These are phyloP conservation scores for Urocynchramus pylzowi DNA, from an alignment of 2,113 vertebrate species.

Conservation along the genomic window DNA sequence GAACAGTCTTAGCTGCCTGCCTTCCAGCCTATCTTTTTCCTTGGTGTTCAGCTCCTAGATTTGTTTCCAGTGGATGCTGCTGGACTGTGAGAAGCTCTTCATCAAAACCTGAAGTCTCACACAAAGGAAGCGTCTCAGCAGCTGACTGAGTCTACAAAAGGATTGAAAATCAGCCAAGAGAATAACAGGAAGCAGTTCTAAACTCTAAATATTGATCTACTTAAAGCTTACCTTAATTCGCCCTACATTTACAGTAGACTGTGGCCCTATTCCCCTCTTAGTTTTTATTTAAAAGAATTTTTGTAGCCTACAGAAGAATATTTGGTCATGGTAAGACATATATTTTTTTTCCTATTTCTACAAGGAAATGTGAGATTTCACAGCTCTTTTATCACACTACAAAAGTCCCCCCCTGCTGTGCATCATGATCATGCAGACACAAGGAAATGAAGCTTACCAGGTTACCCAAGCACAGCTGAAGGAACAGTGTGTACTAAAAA, in stretches of 20 bases:
- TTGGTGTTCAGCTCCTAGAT: not conserved
- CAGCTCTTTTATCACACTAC: not conserved
- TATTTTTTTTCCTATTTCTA: not conserved
- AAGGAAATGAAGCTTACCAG: slow-evolving; percentile 33
- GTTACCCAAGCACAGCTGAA: slow-evolving; percentile 45
- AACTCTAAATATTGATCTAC: not conserved
- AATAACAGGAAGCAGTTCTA: slow-evolving; percentile 47
- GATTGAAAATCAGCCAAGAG: not conserved
- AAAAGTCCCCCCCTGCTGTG: not conserved
- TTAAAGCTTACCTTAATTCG: not conserved
- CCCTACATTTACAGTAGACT: not conserved
- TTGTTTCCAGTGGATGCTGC: not conserved
- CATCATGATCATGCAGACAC: not conserved
- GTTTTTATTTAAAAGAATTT: not conserved
- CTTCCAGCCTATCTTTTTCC: not conserved
- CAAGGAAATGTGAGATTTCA: slow-evolving; percentile 19
- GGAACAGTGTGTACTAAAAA: slow-evolving; percentile 40
- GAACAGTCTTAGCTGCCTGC: not conserved
- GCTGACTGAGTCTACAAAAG: not conserved
- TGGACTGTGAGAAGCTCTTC: not conserved
- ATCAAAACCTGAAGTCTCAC: not conserved
- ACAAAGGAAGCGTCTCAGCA: slow-evolving; percentile 1
- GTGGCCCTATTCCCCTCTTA: not conserved
- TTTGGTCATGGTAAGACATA: not conserved
- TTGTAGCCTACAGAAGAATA: not conserved